Evolutionary conservation across 2,888 invertebrate genomes (phyloP).

Genomic region (Drosophila paramelanica): DNA sequence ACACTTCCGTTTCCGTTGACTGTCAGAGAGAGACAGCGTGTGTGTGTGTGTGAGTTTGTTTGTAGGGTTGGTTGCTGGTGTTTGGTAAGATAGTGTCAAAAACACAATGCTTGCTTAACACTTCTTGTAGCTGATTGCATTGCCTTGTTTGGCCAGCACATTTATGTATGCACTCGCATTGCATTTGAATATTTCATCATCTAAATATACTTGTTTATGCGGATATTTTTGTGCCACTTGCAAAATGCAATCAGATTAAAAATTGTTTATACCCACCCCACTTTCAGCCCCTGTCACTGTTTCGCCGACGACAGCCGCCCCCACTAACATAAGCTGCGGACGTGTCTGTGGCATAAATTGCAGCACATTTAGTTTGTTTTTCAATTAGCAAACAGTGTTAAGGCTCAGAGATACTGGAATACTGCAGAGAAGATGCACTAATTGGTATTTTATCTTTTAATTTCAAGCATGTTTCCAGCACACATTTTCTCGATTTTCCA

Average conservation of each 20-base stretch:
- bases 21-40: constrained; percentile 6
- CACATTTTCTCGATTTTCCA: constrained; percentile 11
- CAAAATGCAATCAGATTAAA: constrained; percentile 19
- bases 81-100: constrained; percentile 62
- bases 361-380: constrained; percentile 66
- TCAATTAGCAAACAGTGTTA: constrained; percentile 63
- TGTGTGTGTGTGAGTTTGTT: background rate
- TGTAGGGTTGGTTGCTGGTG: background rate
- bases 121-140: constrained; percentile 71
- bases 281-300: background rate
- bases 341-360: constrained; percentile 70
- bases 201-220: constrained; percentile 37
- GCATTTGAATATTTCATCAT: constrained; percentile 66
- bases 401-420: background rate
- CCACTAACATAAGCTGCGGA: constrained; percentile 30
- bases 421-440: constrained; percentile 53
- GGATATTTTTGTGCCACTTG: constrained; percentile 29
- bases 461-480: constrained; percentile 47
- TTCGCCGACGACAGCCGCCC: background rate
- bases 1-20: constrained; percentile 58
- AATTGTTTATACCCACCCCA: background rate
- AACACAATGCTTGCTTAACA: constrained; percentile 78
- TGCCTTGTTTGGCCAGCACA: constrained; percentile 65
- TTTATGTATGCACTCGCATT: constrained; percentile 16
- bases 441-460: constrained; percentile 77